Percentiles rank a stretch among this genome's conserved stretches.
phyloP scores from a whole-genome alignment of 1,140 invertebrate genomes.

The Pseudomyrmex concolor region DNA sequence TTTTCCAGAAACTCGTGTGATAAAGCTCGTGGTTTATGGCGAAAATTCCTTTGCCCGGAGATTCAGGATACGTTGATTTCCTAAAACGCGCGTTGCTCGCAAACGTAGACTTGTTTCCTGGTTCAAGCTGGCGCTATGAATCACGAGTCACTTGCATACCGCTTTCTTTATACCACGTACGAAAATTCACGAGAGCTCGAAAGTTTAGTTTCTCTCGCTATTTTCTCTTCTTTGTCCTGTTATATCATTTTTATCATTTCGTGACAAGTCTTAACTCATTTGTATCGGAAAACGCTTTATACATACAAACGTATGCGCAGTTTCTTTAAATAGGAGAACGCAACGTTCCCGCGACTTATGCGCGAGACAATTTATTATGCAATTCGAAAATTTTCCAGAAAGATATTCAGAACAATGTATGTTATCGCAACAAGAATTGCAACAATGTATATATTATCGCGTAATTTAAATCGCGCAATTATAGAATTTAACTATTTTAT shows the following conservation, averaged over 20 bases:
- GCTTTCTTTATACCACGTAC: not conserved
- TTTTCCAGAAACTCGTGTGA: conserved; percentile 54
- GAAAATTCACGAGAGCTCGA: not conserved
- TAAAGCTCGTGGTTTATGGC: conserved; percentile 69
- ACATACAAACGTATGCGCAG: conserved; percentile 23
- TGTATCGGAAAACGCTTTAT: conserved; percentile 43
- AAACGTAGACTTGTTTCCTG: conserved; percentile 31
- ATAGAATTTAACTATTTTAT: not conserved
- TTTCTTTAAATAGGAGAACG: conserved; percentile 5
- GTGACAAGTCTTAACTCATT: conserved; percentile 32
- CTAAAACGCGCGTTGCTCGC: not conserved
- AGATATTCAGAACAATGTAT: not conserved
- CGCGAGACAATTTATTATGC: not conserved
- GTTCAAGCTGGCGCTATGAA: conserved; percentile 18
- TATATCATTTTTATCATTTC: conserved; percentile 43
- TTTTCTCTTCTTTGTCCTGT: not conserved
- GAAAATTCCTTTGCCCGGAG: conserved; percentile 49
- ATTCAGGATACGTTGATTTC: conserved; percentile 38
- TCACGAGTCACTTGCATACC: conserved; percentile 14
- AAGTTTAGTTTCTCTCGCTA: conserved; percentile 5
- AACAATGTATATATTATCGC: too few relatives aligned
- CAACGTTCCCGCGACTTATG: not conserved
- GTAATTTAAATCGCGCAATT: not conserved
- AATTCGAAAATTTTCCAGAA: not conserved
- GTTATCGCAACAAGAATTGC: not conserved